These are phyloP conservation scores for Dendrolimus kikuchii DNA, from an alignment of 1,140 invertebrate species.

Conservation along the genomic window DNA sequence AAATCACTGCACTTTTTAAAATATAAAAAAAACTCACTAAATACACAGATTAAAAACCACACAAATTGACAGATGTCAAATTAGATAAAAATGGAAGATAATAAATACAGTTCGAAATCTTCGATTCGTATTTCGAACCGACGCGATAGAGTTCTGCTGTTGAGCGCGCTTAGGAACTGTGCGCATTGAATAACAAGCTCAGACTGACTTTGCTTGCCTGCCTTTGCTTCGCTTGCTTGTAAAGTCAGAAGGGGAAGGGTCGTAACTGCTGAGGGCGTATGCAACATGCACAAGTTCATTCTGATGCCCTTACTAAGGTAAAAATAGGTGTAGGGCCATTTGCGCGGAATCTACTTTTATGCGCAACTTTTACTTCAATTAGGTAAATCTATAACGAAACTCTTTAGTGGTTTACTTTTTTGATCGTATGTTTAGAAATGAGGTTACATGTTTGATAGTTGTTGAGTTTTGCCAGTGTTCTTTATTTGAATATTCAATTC, in stretches of 20 bases:
- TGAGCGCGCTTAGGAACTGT: slow-evolving; percentile 44
- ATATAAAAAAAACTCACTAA: slow-evolving; percentile 31
- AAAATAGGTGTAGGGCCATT: no score
- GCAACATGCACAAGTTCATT: slow-evolving; percentile 59
- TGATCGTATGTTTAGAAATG: no score
- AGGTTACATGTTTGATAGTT: no score
- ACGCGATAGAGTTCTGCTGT: slow-evolving; percentile 9
- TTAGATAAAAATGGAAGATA: slow-evolving; percentile 46
- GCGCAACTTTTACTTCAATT: no score
- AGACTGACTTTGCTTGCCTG: slow-evolving; percentile 57
- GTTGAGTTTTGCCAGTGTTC: no score
- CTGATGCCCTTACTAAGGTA: slow-evolving; percentile 51
- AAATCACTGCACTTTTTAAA: slow-evolving; percentile 32
- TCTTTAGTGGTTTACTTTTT: no score
- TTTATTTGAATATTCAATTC: no score
- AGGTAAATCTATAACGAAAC: no score
- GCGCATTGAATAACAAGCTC: slow-evolving; percentile 61
- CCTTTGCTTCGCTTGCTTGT: slow-evolving; percentile 64
- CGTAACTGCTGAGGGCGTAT: slow-evolving; percentile 57
- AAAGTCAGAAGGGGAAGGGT: slow-evolving; percentile 67
- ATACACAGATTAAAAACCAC: slow-evolving; percentile 38
- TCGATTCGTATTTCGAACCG: slow-evolving; percentile 18
- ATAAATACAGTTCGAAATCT: slow-evolving; percentile 23
- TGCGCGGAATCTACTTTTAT: no score
- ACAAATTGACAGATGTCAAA: slow-evolving; percentile 14